Base-by-base conservation (phyloP, 2,797 vertebrate species). In the Lindbergichthys nudifrons region DNA sequence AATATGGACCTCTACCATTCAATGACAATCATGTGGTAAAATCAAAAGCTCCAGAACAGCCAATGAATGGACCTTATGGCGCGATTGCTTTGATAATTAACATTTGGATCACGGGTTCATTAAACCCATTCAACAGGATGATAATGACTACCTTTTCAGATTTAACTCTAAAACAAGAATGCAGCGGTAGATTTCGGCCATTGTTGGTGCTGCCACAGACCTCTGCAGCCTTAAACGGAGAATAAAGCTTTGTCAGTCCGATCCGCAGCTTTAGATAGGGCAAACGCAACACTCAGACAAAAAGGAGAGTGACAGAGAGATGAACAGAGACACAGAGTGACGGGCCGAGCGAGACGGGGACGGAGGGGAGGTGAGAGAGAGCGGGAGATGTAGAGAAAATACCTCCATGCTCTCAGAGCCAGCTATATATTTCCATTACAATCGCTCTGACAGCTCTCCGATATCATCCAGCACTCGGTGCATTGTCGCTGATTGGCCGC, bases 401-500 rank as follows among this genome's bases (percentile, higher is more conserved):
- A 63, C 41, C 65, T 80, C 69, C 57, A n/a, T 78, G 53, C 72
- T 75, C 58, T 73, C 58, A 3, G 46, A 61, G 67, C 6, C 11
- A 63, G 70, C 68, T 42, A 84, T 90, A 70, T 51, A 74, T 92
- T 90, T 84, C 84, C 82, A 90, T 92, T 86, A 88, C 10, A 4
- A 66, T 56, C 3, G 14, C 80, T 65, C 51, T 81, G 89, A 87
- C 89, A 89, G 87, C 79, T 90, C 75, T 65, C 81, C 71, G 52
- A 88, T 91, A 87, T 67, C 82, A 79, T 83, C 84, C 26, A 42
- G 75, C 78, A 51, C 81, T 67, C n/a, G 6, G 65, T 53, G 72
- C 69, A 76, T 84, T 81, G 88, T 51, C 76, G 82, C 84, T 81
- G 81, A 88, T 83, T 87, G 83, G 77, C 53, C 80, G 76, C 68